Evolutionary conservation across 2,797 vertebrate species (phyloP), one percentile per base, ranked within the genome.

Genomic region (Mus minutoides): DNA sequence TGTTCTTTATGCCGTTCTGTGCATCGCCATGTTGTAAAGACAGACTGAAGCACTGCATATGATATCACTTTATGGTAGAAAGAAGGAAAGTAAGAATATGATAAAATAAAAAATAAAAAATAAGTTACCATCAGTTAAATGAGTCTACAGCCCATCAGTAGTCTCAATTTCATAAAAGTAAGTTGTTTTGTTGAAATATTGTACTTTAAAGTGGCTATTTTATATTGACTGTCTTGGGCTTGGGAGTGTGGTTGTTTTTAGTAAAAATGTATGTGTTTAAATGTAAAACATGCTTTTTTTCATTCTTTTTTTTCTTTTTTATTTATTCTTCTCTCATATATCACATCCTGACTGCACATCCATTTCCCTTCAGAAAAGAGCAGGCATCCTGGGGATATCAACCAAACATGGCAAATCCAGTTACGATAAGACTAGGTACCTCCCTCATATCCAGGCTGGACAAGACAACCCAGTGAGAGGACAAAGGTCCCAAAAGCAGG

Each of bases 21-120:
- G 43, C 77, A 69, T 91, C 34, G 67, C 62, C 46, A 34, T 8
- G 40, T 73, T 43, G 43, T 62, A 64, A 79, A 92, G 43, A 76
- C 37, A 12, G 43, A 90, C 82, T 34, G 75, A 96, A 89, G 76
- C 17, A 40, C 22, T 54, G 0, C 10, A 3, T n/a, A 24, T n/a
- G 75, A 24, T 83, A 43, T 3, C 75, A 7, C 24, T 75, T 92
- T 92, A 29, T 17, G 31, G 3, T 46, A 77, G 67, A 69, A 90
- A 76, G 21, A 93, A 91, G 34, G 16, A 87, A 79, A 96, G n/a
- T 29, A 86, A 58, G 37, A 87, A 60, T 2, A 80, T 1, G 34
- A 49, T 76, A 83, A 91, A 95, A 78, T 58, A 58, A 71, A 40
- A 54, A n/a, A n/a, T n/a, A n/a, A n/a, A n/a, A n/a, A n/a, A n/a